These are phyloP conservation scores for Trinectes maculatus DNA, from an alignment of 2,113 vertebrate genomes.

Conservation along the genomic window DNA sequence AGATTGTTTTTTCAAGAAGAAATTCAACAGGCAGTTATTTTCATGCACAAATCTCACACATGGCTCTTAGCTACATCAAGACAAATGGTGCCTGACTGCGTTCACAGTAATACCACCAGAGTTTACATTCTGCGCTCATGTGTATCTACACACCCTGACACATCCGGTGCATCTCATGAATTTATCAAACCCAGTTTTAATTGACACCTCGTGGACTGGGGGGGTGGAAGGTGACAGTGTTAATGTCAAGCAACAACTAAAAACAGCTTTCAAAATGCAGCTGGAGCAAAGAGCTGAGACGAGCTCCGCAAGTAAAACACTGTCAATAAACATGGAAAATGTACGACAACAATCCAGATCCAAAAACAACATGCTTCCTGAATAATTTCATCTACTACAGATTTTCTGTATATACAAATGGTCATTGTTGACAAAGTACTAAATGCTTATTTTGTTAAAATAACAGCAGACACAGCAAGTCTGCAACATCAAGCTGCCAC, in stretches of 20 bases:
- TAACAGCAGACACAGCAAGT: not conserved
- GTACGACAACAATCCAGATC: too few relatives aligned
- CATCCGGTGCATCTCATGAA: constrained; percentile 40
- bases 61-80: not conserved
- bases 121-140: constrained; percentile 20
- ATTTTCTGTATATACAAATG: not conserved
- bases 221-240: not conserved
- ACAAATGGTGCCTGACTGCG: not conserved
- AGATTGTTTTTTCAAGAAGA: not conserved
- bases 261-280: not conserved
- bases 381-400: not conserved
- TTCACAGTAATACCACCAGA: not conserved
- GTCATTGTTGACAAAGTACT: too few relatives aligned
- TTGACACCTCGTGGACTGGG: constrained; percentile 32
- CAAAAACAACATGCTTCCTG: too few relatives aligned
- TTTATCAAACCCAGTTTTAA: constrained; percentile 42
- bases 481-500: not conserved
- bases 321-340: not conserved
- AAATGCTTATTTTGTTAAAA: too few relatives aligned
- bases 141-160: constrained; percentile 3
- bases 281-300: not conserved
- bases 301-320: not conserved
- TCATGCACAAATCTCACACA: not conserved
- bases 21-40: not conserved
- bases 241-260: constrained; percentile 15